phyloP scores from a whole-genome alignment of 30 jellyfish, hydroid and myxozoan genomes.

The Chrysaora quinquecirrha region DNA sequence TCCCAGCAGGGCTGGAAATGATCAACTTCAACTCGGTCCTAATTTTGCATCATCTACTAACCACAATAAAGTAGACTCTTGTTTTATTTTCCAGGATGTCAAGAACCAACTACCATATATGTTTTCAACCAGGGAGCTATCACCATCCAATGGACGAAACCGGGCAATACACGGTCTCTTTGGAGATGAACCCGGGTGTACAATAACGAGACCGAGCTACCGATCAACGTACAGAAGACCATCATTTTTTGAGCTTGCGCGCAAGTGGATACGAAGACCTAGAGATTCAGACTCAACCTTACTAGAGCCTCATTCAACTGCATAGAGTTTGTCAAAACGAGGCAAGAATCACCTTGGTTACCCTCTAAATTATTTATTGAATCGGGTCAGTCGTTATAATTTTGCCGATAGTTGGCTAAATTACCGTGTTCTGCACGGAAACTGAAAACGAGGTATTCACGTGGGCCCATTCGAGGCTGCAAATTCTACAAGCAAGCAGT shows the following conservation, averaged over 20 bases:
- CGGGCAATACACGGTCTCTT: constrained; percentile 55
- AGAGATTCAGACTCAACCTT: constrained; percentile 26
- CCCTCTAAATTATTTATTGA: neutral
- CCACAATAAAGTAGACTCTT: too few species aligned
- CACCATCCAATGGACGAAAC: constrained; percentile 58
- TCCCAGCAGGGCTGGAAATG: too few species aligned
- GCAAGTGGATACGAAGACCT: constrained; percentile 64
- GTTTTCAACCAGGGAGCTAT: constrained; percentile 65
- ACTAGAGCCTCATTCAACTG: neutral
- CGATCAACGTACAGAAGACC: constrained; percentile 43
- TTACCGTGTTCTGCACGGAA: neutral
- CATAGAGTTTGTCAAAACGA: neutral
- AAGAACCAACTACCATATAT: constrained; percentile 37
- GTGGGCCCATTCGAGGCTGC: too few species aligned
- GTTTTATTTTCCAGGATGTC: constrained; percentile 21
- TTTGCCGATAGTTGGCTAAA: neutral
- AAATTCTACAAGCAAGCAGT: too few species aligned
- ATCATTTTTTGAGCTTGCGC: constrained; percentile 45
- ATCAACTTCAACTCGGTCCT: too few species aligned
- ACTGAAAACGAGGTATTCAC: neutral
- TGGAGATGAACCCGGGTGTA: constrained; percentile 73
- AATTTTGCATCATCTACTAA: too few species aligned
- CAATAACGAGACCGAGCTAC: constrained; percentile 37
- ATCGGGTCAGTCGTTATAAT: neutral
- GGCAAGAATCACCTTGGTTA: neutral